Base-by-base conservation (phyloP, 2,797 vertebrate genomes). In the Fistularia tabacaria region DNA sequence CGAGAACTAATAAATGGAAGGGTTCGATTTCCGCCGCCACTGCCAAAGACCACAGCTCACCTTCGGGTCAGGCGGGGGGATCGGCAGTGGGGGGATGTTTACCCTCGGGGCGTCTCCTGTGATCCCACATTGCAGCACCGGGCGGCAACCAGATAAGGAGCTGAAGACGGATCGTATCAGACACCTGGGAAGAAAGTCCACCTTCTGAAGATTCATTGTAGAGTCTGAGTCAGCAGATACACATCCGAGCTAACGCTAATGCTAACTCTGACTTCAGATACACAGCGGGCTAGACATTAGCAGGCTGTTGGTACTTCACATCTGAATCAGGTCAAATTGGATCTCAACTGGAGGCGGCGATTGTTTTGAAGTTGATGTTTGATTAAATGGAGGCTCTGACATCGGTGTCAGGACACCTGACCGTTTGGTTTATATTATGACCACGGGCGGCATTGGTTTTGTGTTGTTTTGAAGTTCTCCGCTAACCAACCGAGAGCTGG, bases 1-100 rank as follows among this genome's bases (percentile, higher is more conserved):
- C 40, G 64, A 82, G 84, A 88, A 88, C 85, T 77, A 88, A 90
- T 86, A 88, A 88, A 89, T 84, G 84, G 76, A 82, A 69, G 76
- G 83, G 81, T 85, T 86, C 55, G 83, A 86, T 89, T 90, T 89
- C 88, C 82, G 72, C 45, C 39, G 1, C 40, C 41, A 38, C 15
- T 74, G 89, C 90, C 90, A 92, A 91, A 83, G 77, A 85, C 85
- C 81, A 89, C 88, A 90, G 69, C 79, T 84, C 78, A 81, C 84
- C 83, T 89, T 84, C 59, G 58, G 84, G 85, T 85, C 85, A 82
- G 68, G 41, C 57, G n/a, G 46, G 50, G 73, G 77, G 47, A 36
- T 12, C 36, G 38, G 47, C 69, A 61, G 1, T 63, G 64, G 38
- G 54, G 47, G 45, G 64, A 45, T 89, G 87, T 89, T 90, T 84